Evolutionary conservation across 2,888 invertebrate genomes (phyloP).

Genomic region (Lathronympha strigana): DNA sequence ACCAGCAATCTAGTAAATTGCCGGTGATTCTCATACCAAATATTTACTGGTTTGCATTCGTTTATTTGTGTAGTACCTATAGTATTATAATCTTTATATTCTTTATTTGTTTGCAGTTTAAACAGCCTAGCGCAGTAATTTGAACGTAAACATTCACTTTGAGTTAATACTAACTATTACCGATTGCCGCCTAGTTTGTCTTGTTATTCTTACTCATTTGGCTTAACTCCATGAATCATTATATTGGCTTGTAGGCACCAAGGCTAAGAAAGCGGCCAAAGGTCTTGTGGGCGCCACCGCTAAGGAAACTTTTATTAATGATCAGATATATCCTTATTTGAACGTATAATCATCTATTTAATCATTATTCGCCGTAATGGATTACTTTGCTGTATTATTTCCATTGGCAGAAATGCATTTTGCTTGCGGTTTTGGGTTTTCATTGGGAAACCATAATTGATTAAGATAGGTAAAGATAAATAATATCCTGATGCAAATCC

Average conservation of each 20-base stretch:
- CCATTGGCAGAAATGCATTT: constrained; percentile 5
- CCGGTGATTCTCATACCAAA: no score
- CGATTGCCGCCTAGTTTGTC: constrained; percentile 17
- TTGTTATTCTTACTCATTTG: constrained; percentile 39
- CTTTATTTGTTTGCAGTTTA: neutral
- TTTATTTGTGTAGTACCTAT: no score
- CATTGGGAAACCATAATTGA: constrained; percentile 11
- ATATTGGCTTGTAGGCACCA: constrained; percentile 32
- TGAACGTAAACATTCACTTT: constrained; percentile 28
- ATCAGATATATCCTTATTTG: constrained; percentile 34
- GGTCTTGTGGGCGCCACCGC: constrained; percentile 30
- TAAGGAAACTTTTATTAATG: constrained; percentile 38
- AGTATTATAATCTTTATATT: neutral
- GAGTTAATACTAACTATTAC: constrained; percentile 10
- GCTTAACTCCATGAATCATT: constrained; percentile 35
- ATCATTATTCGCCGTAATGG: constrained; percentile 11
- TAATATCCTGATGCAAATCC: constrained; percentile 16
- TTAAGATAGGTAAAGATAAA: neutral
- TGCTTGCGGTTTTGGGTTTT: constrained; percentile 19
- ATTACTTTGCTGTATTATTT: neutral
- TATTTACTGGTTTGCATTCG: no score
- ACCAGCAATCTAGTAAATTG: no score
- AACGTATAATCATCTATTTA: constrained; percentile 17
- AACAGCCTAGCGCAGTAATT: constrained; percentile 20
- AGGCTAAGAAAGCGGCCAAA: constrained; percentile 40